Conservation (phyloP, 2,113 vertebrate genomes). For the Lasiurus cinereus region DNA sequence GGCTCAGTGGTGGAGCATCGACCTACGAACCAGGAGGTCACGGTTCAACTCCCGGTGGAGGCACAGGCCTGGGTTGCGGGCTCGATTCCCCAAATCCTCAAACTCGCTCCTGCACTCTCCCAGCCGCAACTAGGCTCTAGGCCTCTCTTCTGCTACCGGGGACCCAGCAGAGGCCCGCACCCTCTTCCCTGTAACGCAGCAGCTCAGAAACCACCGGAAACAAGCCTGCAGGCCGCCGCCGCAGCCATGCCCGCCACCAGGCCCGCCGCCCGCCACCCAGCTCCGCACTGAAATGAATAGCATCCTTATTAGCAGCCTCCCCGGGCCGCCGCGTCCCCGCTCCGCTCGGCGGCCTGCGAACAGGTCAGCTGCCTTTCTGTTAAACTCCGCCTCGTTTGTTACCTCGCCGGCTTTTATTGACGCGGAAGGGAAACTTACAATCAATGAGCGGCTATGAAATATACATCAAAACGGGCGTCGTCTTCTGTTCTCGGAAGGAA, state of each 20-base stretch:
- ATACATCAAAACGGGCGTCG: constrained; percentile 80
- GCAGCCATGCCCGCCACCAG: neutral
- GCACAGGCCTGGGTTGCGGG: too few relatives aligned
- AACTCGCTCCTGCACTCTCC: neutral
- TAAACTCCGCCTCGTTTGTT: constrained; percentile 77
- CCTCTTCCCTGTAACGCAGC: neutral
- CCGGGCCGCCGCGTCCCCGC: neutral
- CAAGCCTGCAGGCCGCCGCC: neutral
- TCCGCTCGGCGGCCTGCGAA: neutral
- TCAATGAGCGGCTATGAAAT: constrained; percentile 83
- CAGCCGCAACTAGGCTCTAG: fast-evolving
- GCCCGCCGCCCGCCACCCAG: neutral
- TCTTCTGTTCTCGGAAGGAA: constrained; percentile 75
- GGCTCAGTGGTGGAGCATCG: too few relatives aligned
- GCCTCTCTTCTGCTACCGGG: neutral
- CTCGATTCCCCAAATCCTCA: neutral
- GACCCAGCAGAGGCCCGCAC: neutral
- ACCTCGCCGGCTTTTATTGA: constrained; percentile 76
- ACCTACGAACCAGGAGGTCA: too few relatives aligned
- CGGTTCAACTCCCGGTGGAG: too few relatives aligned
- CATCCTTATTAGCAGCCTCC: neutral
- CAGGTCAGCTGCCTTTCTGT: constrained; percentile 72
- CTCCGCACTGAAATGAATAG: fast-evolving
- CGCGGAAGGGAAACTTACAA: constrained; percentile 80
- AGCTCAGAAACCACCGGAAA: neutral